Base-by-base conservation (phyloP, 2,888 invertebrate species). In the Ennomos quercinarius region DNA sequence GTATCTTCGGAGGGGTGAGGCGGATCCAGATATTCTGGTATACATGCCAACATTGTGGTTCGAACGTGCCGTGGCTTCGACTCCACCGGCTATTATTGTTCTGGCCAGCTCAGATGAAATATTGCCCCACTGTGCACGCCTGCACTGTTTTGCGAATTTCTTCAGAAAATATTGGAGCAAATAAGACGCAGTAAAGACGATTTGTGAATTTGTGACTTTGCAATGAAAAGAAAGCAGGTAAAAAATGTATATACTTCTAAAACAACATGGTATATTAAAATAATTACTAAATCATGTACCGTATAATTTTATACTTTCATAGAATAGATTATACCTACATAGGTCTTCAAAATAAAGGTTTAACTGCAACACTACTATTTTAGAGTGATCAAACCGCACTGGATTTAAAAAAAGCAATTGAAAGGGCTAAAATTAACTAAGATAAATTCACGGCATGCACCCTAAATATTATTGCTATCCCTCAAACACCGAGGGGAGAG, bases 101-200 rank as follows among this genome's bases (percentile, higher is more conserved):
- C 91, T 87, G 89, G 87, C 88, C 89, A 88, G 89, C 88, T 84
- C 89, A 81, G 87, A 91, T 91, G 91, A 91, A 91, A 91, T 91
- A 91, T 91, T 88, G 89, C 90, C 84, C 88, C 86, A 90, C 86
- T 88, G 87, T 86, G 88, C 84, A 84, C 86, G 87, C 87, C 78
- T 83, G 85, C 83, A 78, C 85, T 86, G 88, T 89, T 90, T 87
- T 83, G 88, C 85, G 87, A 87, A 88, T 84, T 87, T 82, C 85
- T 83, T 81, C 83, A 81, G 84, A 84, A 89, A 90, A 88, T 90
- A 88, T 86, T 81, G 79, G 80, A 77, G 77, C 83, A 84, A 87
- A 87, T 83, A 86, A 84, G 86, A 87, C 84, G 78, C 84, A 83
- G 71, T 84, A 76, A 76, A 83, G 78, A 80, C 74, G 77, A 81